A percentile compares a stretch with the other conserved stretches of the same genome.
Evolutionary conservation across 2,113 vertebrate genomes (phyloP).

Genomic region (Gyps fulvus): DNA sequence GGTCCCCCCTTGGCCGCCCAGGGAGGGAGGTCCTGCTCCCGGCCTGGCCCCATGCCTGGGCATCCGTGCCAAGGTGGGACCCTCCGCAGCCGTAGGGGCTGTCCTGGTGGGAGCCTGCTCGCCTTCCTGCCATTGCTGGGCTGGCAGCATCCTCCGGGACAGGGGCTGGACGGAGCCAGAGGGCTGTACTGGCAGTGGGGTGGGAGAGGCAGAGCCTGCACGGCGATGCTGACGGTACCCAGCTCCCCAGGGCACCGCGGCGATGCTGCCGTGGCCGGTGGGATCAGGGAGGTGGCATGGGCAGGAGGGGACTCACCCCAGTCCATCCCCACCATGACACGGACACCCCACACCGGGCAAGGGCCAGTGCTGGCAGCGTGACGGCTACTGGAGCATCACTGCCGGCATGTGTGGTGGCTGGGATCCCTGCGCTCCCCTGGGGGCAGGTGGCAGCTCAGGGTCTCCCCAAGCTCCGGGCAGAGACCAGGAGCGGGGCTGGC

Average conservation of each 20-base stretch:
- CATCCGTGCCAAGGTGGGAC: neutral
- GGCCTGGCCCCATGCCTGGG: neutral
- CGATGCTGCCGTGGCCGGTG: rapidly evolving
- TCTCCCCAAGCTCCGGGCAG: neutral
- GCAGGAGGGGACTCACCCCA: neutral
- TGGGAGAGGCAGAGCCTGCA: neutral
- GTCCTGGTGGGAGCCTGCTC: neutral
- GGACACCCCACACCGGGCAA: neutral
- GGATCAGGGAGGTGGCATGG: rapidly evolving
- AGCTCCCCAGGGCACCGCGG: neutral
- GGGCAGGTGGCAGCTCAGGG: neutral
- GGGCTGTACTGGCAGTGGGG: neutral
- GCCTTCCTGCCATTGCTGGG: neutral
- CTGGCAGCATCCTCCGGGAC: neutral
- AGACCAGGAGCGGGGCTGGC: neutral
- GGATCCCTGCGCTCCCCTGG: neutral
- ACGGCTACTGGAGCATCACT: neutral
- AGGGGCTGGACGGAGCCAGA: neutral
- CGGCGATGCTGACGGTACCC: neutral
- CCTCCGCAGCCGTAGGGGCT: rapidly evolving
- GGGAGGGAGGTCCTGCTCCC: neutral
- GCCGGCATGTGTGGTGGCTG: neutral
- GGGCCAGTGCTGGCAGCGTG: neutral
- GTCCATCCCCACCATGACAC: neutral
- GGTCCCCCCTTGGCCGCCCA: neutral